Percentiles rank a stretch among this genome's conserved stretches.
These are phyloP conservation scores for Steromphala cineraria DNA, from an alignment of 2,888 invertebrate species.

Conservation along the genomic window DNA sequence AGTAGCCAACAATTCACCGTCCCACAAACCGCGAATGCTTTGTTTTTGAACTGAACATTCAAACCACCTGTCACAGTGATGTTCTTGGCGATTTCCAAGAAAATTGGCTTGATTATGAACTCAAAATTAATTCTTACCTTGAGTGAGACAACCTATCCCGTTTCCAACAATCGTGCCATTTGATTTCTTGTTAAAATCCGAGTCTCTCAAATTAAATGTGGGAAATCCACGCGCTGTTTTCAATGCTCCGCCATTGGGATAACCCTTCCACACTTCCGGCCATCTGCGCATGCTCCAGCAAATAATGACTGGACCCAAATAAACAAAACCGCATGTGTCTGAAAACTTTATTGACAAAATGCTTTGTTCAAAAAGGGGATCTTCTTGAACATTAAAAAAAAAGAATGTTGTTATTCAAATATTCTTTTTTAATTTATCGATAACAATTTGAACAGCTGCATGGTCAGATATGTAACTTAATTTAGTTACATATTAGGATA, in stretches of 20 bases:
- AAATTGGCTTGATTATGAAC: background rate
- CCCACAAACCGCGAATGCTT: background rate
- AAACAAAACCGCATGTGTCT: background rate
- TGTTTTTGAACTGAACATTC: background rate
- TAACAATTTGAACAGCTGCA: no score
- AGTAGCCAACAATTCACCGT: no score
- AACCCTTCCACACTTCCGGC: background rate
- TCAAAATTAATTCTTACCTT: background rate
- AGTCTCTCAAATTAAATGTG: background rate
- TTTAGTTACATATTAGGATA: no score
- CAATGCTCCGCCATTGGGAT: conserved; percentile 18
- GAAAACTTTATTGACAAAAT: background rate
- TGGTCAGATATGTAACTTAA: no score
- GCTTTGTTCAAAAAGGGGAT: background rate
- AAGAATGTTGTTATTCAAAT: no score
- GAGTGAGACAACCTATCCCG: background rate
- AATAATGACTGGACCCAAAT: background rate
- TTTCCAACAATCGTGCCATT: background rate
- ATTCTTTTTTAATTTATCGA: no score
- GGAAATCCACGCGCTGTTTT: background rate
- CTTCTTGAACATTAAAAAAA: no score
- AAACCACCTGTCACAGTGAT: background rate
- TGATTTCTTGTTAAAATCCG: background rate
- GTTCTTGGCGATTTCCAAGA: background rate
- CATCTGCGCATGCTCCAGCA: conserved; percentile 10